These are phyloP conservation scores for Zonitis immaculata DNA, from an alignment of 2,888 invertebrate genomes.

Conservation along the genomic window DNA sequence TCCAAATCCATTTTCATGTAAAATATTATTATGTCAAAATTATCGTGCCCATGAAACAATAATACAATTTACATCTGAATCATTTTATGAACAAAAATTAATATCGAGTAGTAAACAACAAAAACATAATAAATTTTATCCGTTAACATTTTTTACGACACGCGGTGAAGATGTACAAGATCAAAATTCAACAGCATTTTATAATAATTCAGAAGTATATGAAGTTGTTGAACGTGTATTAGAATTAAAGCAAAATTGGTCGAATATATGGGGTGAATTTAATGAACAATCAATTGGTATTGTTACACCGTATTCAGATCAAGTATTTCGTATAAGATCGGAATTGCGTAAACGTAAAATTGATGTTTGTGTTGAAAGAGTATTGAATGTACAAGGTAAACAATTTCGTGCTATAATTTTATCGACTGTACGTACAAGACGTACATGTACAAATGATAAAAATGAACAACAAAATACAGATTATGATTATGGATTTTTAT, in stretches of 20 bases:
- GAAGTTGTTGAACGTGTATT: constrained; percentile 73
- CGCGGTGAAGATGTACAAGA: constrained; percentile 77
- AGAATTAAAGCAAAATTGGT: constrained; percentile 70
- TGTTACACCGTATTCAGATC: constrained; percentile 81
- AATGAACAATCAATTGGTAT: constrained; percentile 76
- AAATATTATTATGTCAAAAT: constrained; percentile 75
- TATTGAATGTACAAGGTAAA: constrained; percentile 82
- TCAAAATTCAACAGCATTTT: constrained; percentile 71
- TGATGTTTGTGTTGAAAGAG: constrained; percentile 74
- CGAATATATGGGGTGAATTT: constrained; percentile 67
- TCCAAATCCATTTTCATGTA: constrained; percentile 68
- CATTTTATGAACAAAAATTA: constrained; percentile 75
- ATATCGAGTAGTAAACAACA: constrained; percentile 69
- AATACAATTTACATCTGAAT: constrained; percentile 73
- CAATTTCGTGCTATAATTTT: constrained; percentile 79
- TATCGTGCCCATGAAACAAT: constrained; percentile 80
- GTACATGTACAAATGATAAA: constrained; percentile 55
- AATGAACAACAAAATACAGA: constrained; percentile 47
- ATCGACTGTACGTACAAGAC: constrained; percentile 71
- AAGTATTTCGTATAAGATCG: constrained; percentile 68
- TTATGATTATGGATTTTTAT: constrained; percentile 75
- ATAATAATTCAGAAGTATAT: constrained; percentile 71
- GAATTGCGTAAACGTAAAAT: constrained; percentile 70
- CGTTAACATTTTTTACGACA: constrained; percentile 75
- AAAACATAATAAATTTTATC: constrained; percentile 64